These are phyloP conservation scores for Leptopilina boulardi DNA, from an alignment of 1,140 invertebrate genomes.

Conservation along the genomic window DNA sequence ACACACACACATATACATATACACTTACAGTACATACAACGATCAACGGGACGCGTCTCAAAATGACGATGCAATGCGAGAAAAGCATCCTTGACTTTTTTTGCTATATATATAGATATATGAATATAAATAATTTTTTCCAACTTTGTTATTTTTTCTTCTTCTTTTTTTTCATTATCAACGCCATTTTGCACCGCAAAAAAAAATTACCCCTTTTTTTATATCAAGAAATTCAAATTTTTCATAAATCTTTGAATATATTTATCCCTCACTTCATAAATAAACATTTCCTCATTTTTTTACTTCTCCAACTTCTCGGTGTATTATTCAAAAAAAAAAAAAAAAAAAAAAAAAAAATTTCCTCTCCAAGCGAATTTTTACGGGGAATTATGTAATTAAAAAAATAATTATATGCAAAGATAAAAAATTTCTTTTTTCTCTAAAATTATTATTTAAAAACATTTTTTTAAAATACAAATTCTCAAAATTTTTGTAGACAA, in stretches of 20 bases:
- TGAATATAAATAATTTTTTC: too few species aligned
- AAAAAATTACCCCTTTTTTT: too few species aligned
- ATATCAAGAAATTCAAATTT: neutral
- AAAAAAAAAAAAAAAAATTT: neutral
- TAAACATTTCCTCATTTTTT: neutral
- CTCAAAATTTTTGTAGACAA: too few species aligned
- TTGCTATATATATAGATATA: neutral
- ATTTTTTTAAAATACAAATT: too few species aligned
- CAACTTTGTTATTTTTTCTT: neutral
- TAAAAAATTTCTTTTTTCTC: too few species aligned
- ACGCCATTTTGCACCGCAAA: neutral
- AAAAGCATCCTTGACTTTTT: slow-evolving; percentile 18
- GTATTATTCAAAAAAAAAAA: neutral
- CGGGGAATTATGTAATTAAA: too few species aligned
- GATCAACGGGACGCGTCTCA: slow-evolving; percentile 39
- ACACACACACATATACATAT: too few species aligned
- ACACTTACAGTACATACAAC: slow-evolving; percentile 35
- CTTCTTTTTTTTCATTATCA: neutral
- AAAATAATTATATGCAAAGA: too few species aligned
- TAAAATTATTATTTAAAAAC: too few species aligned
- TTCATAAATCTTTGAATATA: neutral
- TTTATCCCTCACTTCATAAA: neutral
- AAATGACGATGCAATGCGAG: slow-evolving; percentile 45
- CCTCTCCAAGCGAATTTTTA: too few species aligned
- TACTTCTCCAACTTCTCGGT: neutral